phyloP scores from a whole-genome alignment of 2,797 vertebrate species.

The Eutrigla gurnardus region DNA sequence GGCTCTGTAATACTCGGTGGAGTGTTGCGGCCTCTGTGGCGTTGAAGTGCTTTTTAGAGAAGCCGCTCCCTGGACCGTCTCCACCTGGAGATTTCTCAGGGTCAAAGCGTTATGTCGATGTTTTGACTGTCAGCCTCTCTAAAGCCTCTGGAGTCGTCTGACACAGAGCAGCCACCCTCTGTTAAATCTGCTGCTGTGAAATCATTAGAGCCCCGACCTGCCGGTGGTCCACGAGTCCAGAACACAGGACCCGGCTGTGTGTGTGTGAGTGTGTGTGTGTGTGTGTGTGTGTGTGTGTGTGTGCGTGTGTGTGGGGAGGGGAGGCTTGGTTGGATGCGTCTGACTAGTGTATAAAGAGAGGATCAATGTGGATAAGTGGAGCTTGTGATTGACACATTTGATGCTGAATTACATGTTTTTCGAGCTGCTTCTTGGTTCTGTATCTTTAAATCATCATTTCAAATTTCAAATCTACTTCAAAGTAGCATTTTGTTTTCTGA shows the following conservation, averaged over 20 bases:
- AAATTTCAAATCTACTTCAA: background rate
- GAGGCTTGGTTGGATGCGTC: slow-evolving; percentile 14
- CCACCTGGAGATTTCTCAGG: slow-evolving; percentile 51
- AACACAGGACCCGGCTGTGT: slow-evolving; percentile 15
- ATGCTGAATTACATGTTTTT: background rate
- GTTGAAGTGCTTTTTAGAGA: slow-evolving; percentile 58
- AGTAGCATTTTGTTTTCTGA: background rate
- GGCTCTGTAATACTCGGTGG: background rate
- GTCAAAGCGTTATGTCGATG: slow-evolving; percentile 65
- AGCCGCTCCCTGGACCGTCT: slow-evolving; percentile 52
- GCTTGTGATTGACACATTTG: slow-evolving; percentile 3
- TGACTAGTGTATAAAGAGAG: slow-evolving; percentile 18
- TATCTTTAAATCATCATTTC: background rate
- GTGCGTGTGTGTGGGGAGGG: background rate
- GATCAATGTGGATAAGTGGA: slow-evolving; percentile 18
- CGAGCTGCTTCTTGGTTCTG: background rate
- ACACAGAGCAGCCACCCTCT: slow-evolving; percentile 75
- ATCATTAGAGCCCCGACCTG: slow-evolving; percentile 69
- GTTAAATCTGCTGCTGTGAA: slow-evolving; percentile 76
- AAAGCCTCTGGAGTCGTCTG: slow-evolving; percentile 62
- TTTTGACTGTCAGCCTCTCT: slow-evolving; percentile 71
- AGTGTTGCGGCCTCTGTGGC: background rate
- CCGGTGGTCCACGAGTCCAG: slow-evolving; percentile 65
- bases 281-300: slow-evolving; percentile 9
- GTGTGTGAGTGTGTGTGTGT: slow-evolving; percentile 44